Evolutionary conservation across 2,888 invertebrate species (phyloP), one percentile per base, ranked within the genome.

Genomic region (Ectemnius cavifrons): DNA sequence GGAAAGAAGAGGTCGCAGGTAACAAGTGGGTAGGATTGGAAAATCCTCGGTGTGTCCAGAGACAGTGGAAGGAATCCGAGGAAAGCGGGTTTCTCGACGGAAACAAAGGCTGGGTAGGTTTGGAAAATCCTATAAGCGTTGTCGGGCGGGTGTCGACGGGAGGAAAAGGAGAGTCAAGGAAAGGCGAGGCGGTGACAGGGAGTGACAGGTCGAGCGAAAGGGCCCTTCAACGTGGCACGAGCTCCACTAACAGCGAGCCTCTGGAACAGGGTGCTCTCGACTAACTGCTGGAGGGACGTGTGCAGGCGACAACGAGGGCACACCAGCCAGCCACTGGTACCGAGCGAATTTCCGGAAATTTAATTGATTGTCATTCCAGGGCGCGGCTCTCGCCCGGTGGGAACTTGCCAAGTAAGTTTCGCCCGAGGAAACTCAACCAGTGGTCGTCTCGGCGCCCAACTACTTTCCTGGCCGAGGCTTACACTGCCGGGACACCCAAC

Each of bases 291-390:
- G 52, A 18, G 16, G 52, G 18, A 52, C 37, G 28, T 14, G 16
- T n/a, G 28, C 52, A 18, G 27, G 0, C 49, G 20, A 11, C 49
- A 57, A 16, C 28, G 63, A 28, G 28, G 63, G 63, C 67, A 56
- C 56, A 47, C 70, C 49, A 52, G 47, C 13, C 20, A 61, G 45
- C 52, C 60, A 65, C 27, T 27, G 20, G 65, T 52, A 69, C 37
- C 59, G 23, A n/a, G 65, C 72, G 70, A 77, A 77, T 77, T 81
- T 75, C 75, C 73, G 69, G 57, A 63, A 75, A 83, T 84, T 77
- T 80, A 78, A 84, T 84, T 83, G 79, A 84, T 84, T 80, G 79
- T 77, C 79, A 82, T 81, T 78, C 81, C 81, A 69, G 63, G 73
- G 63, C 60, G 57, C 71, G 69, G 62, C 61, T 45, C 37, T 37